Base-by-base conservation (phyloP, 2,888 invertebrate species). In the Magallana nippona region DNA sequence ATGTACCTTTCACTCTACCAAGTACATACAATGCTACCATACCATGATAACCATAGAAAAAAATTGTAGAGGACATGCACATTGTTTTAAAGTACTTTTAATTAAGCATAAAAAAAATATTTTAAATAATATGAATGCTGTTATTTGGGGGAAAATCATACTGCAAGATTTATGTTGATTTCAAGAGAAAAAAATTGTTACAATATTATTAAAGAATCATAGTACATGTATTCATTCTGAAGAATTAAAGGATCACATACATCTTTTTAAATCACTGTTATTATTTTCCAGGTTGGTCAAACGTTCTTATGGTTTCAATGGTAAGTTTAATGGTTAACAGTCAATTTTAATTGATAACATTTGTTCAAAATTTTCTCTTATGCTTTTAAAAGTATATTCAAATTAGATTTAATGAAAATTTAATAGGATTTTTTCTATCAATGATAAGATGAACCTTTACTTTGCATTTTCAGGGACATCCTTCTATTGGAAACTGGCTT, bases 401-500 rank as follows among this genome's bases (percentile, higher is more conserved):
- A 19, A 77, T 22, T 19, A 27, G 2, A 32, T 60, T 60, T 10
- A n/a, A 8, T n/a, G 10, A 19, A 22, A 77, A 77, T 19, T 22
- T 15, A 19, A 77, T 32, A 10, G 3, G 3, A 77, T 22, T 22
- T 15, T 77, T 60, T 60, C 27, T 15, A 22, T 27, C 27, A 44
- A 44, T 44, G 44, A 44, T 44, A 44, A 8, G 44, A 17, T 32
- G 27, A 19, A 55, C 13, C 15, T 56, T 11, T 2, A 11, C 17
- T 17, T 78, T n/a, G 17, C 17, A 17, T 80, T 87, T 82, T 3
- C 90, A 96, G 96, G 96, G 97, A 97, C 93, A 95, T 95, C 85
- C 95, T 97, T 58, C 94, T 97, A 56, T 93, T 97, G 86, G 97
- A 97, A 94, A 95, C 96, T 81, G 97, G 97, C 57, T 96, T 97